These are phyloP conservation scores for Mormyrops attenuatus DNA, from an alignment of 2,797 vertebrate species.

Conservation along the genomic window DNA sequence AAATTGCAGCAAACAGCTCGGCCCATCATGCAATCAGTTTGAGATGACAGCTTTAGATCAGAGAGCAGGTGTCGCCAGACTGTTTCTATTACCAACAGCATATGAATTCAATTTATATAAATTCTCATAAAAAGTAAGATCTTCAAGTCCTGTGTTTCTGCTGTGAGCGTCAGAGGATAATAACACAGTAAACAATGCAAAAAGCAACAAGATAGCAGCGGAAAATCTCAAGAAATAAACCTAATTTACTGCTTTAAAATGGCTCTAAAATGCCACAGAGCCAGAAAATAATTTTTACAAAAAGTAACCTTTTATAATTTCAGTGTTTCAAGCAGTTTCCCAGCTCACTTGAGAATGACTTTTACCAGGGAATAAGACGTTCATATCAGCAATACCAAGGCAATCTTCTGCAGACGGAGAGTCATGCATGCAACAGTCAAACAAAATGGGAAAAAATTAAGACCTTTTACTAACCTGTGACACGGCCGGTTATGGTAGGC, in stretches of 20 bases:
- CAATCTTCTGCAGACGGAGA: background rate
- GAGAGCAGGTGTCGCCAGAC: constrained; percentile 37
- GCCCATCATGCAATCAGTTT: constrained; percentile 51
- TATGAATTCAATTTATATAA: constrained; percentile 45
- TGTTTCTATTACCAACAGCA: constrained; percentile 38
- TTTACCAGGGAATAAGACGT: background rate
- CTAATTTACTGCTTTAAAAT: constrained; percentile 21
- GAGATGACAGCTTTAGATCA: constrained; percentile 45
- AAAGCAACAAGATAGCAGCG: background rate
- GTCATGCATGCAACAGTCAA: background rate
- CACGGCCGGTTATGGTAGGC: background rate
- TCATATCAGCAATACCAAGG: background rate
- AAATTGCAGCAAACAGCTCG: constrained; percentile 47
- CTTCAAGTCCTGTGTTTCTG: constrained; percentile 3
- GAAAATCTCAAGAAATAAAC: constrained; percentile 7
- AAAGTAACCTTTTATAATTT: constrained; percentile 1
- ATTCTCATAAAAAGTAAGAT: constrained; percentile 38
- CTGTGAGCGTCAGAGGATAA: background rate
- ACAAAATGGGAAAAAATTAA: background rate
- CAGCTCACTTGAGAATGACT: constrained; percentile 3
- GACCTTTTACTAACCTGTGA: background rate
- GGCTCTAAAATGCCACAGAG: constrained; percentile 2
- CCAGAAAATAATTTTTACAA: constrained; percentile 3
- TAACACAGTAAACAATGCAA: constrained; percentile 30
- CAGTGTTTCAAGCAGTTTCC: background rate